Evolutionary conservation across 1,140 invertebrate genomes (phyloP).

Genomic region (Carposina sasakii): DNA sequence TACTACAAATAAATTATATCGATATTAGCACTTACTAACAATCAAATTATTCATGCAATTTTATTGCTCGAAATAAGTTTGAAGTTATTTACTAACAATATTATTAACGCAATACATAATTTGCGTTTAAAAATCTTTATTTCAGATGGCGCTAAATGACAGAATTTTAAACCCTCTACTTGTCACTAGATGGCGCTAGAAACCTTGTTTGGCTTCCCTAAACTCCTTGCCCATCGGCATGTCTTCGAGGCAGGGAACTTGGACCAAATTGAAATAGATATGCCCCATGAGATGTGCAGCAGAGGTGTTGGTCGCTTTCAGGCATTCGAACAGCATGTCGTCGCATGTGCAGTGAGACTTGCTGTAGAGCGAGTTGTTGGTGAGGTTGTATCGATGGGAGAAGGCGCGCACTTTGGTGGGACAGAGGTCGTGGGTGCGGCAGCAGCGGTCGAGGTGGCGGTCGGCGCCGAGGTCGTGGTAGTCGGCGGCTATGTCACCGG

Average conservation of each 20-base stretch:
- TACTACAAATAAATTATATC: no score
- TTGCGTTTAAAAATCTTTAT: conserved; percentile 27
- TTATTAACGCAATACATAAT: conserved; percentile 31
- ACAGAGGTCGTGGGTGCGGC: conserved; percentile 86
- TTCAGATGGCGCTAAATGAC: conserved; percentile 48
- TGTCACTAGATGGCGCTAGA: conserved; percentile 51
- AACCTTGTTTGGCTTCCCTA: conserved; percentile 63
- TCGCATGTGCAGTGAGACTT: conserved; percentile 93
- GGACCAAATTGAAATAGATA: conserved; percentile 90
- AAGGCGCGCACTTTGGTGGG: conserved; percentile 83
- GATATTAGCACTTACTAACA: no score
- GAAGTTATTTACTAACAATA: conserved; percentile 24
- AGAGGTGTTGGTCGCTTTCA: conserved; percentile 80
- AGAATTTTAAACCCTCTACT: conserved; percentile 35
- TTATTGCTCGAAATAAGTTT: no score
- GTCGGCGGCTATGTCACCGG: conserved; percentile 85
- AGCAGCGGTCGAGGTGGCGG: conserved; percentile 84
- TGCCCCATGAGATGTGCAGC: conserved; percentile 86
- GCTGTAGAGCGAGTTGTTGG: conserved; percentile 88
- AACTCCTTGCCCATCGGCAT: conserved; percentile 55
- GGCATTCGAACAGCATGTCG: conserved; percentile 84
- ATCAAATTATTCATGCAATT: no score
- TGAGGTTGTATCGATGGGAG: conserved; percentile 83
- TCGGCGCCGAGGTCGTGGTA: conserved; percentile 87
- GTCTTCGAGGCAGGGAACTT: conserved; percentile 84